Percentiles rank a stretch among this genome's conserved stretches.
These are phyloP conservation scores for Athene cunicularia DNA, from an alignment of 2,113 vertebrate species.

Conservation along the genomic window DNA sequence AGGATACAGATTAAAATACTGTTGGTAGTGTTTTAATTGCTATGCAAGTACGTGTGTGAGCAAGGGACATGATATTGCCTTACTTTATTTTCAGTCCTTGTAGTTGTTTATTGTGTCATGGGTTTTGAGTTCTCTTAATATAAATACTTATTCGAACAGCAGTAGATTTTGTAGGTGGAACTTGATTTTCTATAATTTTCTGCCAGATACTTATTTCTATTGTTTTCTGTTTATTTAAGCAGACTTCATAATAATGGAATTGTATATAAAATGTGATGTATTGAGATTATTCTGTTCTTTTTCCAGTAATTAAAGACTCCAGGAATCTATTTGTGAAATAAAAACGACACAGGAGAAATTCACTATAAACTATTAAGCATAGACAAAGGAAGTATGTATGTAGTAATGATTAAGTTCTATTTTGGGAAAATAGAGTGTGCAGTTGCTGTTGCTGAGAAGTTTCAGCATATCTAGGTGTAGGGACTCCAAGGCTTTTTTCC, in stretches of 20 bases:
- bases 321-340: background rate
- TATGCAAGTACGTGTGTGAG: fast-evolving
- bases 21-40: background rate
- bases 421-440: background rate
- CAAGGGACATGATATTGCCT: background rate
- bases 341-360: background rate
- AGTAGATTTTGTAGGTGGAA: background rate
- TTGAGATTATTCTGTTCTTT: background rate
- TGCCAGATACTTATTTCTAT: background rate
- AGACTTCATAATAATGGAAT: background rate
- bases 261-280: background rate
- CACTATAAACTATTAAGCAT: fast-evolving
- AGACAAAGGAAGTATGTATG: background rate
- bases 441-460: background rate
- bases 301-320: background rate
- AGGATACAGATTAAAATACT: background rate
- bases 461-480: background rate
- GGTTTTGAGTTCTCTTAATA: background rate
- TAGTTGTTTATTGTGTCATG: background rate
- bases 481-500: background rate
- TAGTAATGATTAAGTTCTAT: background rate
- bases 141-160: background rate
- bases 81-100: background rate
- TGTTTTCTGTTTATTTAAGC: background rate
- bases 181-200: background rate